Evolutionary conservation across 2,888 invertebrate genomes (phyloP), one percentile per base, ranked within the genome.

Genomic region (Psylliodes chrysocephalus): DNA sequence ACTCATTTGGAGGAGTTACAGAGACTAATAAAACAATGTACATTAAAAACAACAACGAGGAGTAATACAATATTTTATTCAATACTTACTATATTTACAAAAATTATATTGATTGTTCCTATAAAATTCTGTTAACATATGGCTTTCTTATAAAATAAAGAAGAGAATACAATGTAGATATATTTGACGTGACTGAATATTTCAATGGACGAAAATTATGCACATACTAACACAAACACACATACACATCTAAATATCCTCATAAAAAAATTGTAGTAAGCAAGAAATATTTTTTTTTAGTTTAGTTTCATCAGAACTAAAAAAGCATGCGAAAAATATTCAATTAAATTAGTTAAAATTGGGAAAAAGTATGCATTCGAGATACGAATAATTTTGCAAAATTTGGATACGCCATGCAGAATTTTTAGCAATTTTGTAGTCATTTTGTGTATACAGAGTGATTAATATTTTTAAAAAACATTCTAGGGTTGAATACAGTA

Each of bases 51-150:
- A 42, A 1, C 12, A 18, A 28, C 15, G 12, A 49, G 14, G 19
- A 57, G 47, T 49, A 57, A 59, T 49, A 59, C 55, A 18, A 44
- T 55, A 55, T 30, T 59, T 59, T 59, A 59, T 59, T 59, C 47
- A 49, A 30, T 59, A 59, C 55, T 55, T 46, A 28, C 59, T 59
- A 59, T 59, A 59, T 59, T 59, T 59, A 59, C 59, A 59, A 59
- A 59, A 49, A 38, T 59, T 57, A 59, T 49, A 57, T 49, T 57
- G 49, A 59, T 59, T 49, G 49, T 59, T 59, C 59, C 59, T 59
- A 59, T 59, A 59, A 59, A 59, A 59, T 49, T 59, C 49, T 57
- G 49, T 59, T 59, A 59, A 59, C 59, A 59, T 59, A 57, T 57
- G 57, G 59, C 49, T 40, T 59, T 59, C 28, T 59, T 59, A 49